Base-by-base conservation (phyloP, 2,797 vertebrate genomes). In the Macrochelys suwanniensis region DNA sequence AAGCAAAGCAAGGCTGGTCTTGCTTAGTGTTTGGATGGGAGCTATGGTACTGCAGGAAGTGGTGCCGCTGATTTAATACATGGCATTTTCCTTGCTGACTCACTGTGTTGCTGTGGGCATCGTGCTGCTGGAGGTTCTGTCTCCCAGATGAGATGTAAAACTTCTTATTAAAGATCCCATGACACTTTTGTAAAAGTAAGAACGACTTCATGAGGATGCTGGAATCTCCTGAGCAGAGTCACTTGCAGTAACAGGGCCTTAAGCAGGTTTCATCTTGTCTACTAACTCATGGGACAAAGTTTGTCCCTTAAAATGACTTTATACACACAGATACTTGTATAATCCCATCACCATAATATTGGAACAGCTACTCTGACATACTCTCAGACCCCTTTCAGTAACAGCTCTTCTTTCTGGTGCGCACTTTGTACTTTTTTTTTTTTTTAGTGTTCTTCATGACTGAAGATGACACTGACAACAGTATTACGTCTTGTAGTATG, bases 111-210 rank as follows among this genome's bases (percentile, higher is more conserved):
- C 89, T 85, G 88, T 78, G 59, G 90, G 92, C 91, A 76, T 17
- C 50, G 45, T 79, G 68, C 71, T 90, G 95, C 74, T 93, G 82
- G 93, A 94, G 61, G 61, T 74, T 85, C 68, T 77, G 95, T 94
- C 83, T 95, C 54, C 49, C 4, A 1, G 80, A 65, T 54, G 85
- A 78, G 84, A 94, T 95, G 93, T 12, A 54, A 26, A 93, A 37
- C 87, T 74, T 89, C 65, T 95, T 84, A 78, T 83, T 86, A 95
- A 95, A 95, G 59, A 83, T 81, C 16, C 1, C 45, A 56, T 26
- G 50, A 78, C 84, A 92, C 83, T 95, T 92, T 53, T 95, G 68
- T 90, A 95, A 92, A 96, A 61, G 87, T 96, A 96, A 92, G 92
- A 94, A 94, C 86, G 92, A 91, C 61, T 90, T 93, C 56, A 94